Base-by-base conservation (phyloP, 2,888 invertebrate genomes). In the Eupsilia transversa region DNA sequence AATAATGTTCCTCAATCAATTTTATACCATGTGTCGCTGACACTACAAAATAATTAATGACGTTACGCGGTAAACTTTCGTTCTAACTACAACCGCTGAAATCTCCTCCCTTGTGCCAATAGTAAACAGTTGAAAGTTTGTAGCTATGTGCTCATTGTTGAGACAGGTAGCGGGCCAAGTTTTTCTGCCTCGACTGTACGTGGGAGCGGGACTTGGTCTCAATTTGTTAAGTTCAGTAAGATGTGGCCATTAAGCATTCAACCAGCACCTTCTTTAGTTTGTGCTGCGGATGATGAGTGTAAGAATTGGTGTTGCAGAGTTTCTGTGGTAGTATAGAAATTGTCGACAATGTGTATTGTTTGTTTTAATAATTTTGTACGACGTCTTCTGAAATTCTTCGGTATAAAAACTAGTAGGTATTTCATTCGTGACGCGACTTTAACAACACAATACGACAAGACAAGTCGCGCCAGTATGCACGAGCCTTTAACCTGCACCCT, bases 131-230 rank as follows among this genome's bases (percentile, higher is more conserved):
- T 89, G 87, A 88, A 93, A 94, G 90, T 93, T 91, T 84, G 85
- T 85, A 89, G 89, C 89, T 90, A 89, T 92, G 90, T 89, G 91
- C 88, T 87, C 91, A 90, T 91, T 92, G 92, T 93, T 91, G 88
- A 89, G 92, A 92, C 92, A 93, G 91, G 92, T 93, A 93, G 88
- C 81, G 84, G 87, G 83, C 86, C 77, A 93, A 91, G 88, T 92
- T 93, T 93, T 92, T 91, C 89, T 88, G 87, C 88, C 86, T 88
- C 85, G 79, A 70, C 72, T 82, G 80, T 89, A 89, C 89, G 89
- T 89, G 90, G 85, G 88, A 74, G 82, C 74, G 75, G 77, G 63
- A 70, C 82, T 84, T 75, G 69, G 74, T 83, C 87, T 85, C 88
- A 89, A 88, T 90, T 92, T 88, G 84, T 86, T 86, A 86, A 86